Evolutionary conservation across 1,140 invertebrate species (phyloP), one percentile per base, ranked within the genome.

Genomic region (Megalopta genalis): DNA sequence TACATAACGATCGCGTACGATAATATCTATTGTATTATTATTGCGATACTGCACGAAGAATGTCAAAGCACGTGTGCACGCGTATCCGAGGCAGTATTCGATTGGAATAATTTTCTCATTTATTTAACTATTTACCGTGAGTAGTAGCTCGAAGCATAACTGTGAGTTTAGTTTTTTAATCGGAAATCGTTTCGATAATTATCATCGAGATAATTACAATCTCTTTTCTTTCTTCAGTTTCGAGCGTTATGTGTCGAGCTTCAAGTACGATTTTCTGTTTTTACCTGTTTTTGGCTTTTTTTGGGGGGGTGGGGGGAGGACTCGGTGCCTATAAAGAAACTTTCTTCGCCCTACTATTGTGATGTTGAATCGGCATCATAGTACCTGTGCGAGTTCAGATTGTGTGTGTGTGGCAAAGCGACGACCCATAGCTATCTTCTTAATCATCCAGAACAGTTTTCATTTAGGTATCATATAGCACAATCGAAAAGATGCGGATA

Each of bases 391-490:
- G 69, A 59, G 52, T 80, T 62, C 69, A 52, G 64, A 52, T 74
- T 49, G 69, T 77, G 72, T 73, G 63, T 84, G 68, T 79, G 77
- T 80, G 59, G 64, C 76, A 86, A 86, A 86, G 81, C 81, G 74
- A 64, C 78, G 77, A 86, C 84, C 85, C 81, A 86, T 86, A 86
- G 85, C 85, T 86, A 86, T 86, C 84, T 86, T 86, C 84, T 86
- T 86, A 70, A 75, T 86, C 46, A 66, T 82, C 52, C 81, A 62
- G 62, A 69, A 82, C 46, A 27, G 77, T 52, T 81, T 85, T 27
- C 23, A 42, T 81, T 66, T 84, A 39, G 69, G 64, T 62, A 85
- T 81, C 66, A 67, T 81, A 65, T 70, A 74, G 32, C 59, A 62
- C 46, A 67, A 62, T 16, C 70, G 14, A 62, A 83, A 65, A 62